Base-by-base conservation (phyloP, 2,888 invertebrate genomes). In the Hirtodrosophila cameraria region DNA sequence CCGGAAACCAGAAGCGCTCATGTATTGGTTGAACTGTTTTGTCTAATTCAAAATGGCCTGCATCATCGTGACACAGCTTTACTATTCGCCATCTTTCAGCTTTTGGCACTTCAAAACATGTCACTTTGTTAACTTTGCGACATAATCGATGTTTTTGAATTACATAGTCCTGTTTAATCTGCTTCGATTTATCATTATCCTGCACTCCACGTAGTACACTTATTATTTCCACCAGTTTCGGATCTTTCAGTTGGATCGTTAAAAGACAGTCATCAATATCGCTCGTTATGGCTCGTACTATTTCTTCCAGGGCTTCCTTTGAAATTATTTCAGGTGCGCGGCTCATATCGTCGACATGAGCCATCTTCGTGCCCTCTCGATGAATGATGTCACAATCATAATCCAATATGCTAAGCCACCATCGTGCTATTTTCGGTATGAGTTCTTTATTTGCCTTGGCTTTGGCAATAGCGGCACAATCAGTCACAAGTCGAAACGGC, bases 1-100 rank as follows among this genome's bases (percentile, higher is more conserved):
- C 8, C 9, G 65, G 64, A 27, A 75, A 70, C 74, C 68, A 72
- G 31, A 45, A 75, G 5, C 28, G 27, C 27, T 20, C 23, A 27
- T 48, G 42, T 4, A 76, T 38, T 5, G 36, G 49, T 6, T 57
- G 8, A 7, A 68, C 3, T 1, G 68, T 72, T 39, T 72, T 74
- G 6, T 72, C 67, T 2, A 59, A 6, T 8, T 48, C 50, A 33
- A 66, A 70, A 42, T 75, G 70, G 6, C 50, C 63, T 8, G 45
- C 41, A 38, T 65, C 45, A 41, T 78, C 69, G 35, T 75, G 77
- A 11, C 18, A 49, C 11, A 28, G 9, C 27, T 49, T 39, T 2
- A 38, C 38, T 2, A 49, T 30, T 12, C 49, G 46, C 28, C 43
- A 30, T 13, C 43, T 43, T 7, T 30, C 30, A 1, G 18, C 11